A percentile compares a stretch with the other conserved stretches of the same genome.
Conservation (phyloP, 2,888 invertebrate species). For the Spilosoma lubricipeda region DNA sequence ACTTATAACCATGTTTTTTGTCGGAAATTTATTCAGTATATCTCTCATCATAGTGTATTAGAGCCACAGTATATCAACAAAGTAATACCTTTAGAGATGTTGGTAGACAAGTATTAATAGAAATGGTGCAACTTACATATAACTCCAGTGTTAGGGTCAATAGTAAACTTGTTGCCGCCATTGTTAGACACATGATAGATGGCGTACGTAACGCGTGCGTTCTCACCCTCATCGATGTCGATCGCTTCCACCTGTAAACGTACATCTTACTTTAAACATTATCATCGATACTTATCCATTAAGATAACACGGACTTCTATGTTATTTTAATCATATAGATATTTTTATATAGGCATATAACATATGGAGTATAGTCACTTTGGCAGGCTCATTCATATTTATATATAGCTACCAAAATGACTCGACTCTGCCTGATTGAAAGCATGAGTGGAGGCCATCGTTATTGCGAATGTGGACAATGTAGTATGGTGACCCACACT, state of each 20-base stretch:
- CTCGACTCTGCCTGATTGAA: too few species aligned
- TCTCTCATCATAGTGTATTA: slow-evolving; percentile 4
- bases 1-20: background rate
- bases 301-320: too few species aligned
- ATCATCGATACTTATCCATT: too few species aligned
- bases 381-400: too few species aligned
- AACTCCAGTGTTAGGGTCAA: slow-evolving; percentile 92
- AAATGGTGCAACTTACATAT: slow-evolving; percentile 80
- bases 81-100: slow-evolving; percentile 16
- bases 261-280: too few species aligned
- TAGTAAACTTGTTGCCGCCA: slow-evolving; percentile 94
- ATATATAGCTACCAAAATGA: too few species aligned
- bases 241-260: slow-evolving; percentile 89
- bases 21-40: background rate
- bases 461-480: too few species aligned
- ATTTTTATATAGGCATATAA: too few species aligned
- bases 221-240: slow-evolving; percentile 94
- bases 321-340: too few species aligned
- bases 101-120: slow-evolving; percentile 15
- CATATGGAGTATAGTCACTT: too few species aligned
- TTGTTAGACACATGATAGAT: slow-evolving; percentile 97
- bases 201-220: slow-evolving; percentile 93
- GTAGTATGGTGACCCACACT: too few species aligned
- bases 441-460: too few species aligned
- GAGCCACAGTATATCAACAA: background rate